Evolutionary conservation across 2,797 vertebrate species (phyloP).

Genomic region (Helostoma temminkii): DNA sequence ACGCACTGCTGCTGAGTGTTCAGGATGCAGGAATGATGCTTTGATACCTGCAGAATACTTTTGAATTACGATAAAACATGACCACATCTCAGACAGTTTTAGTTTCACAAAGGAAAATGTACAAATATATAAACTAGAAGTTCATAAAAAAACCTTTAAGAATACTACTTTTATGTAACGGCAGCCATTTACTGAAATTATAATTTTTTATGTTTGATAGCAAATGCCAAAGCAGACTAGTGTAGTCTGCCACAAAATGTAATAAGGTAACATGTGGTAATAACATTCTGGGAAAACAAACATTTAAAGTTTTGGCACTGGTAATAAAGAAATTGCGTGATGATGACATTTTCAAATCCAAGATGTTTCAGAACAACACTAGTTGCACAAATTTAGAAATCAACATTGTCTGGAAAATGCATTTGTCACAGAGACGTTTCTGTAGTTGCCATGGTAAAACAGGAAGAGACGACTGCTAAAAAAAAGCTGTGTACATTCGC

Average conservation of each 20-base stretch:
- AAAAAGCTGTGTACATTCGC: no score
- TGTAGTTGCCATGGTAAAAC: neutral
- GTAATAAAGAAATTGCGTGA: neutral
- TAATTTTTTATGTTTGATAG: neutral
- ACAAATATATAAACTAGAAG: no score
- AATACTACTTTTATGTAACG: no score
- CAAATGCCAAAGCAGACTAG: neutral
- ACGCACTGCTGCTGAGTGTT: neutral
- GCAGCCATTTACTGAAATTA: neutral
- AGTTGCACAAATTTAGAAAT: neutral
- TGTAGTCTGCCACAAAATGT: neutral
- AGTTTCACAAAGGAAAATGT: neutral
- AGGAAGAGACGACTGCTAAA: neutral
- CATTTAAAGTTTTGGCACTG: neutral
- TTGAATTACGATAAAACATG: neutral
- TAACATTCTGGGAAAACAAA: neutral
- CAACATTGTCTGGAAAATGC: neutral
- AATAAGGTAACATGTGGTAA: neutral
- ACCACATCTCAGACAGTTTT: neutral
- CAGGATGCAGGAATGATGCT: neutral
- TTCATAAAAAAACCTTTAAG: no score
- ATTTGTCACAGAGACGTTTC: neutral
- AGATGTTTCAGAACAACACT: neutral
- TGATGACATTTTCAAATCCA: neutral
- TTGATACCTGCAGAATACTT: conserved; percentile 4